Evolutionary conservation across 2,113 vertebrate genomes (phyloP).

Genomic region (Cardinalis cardinalis): DNA sequence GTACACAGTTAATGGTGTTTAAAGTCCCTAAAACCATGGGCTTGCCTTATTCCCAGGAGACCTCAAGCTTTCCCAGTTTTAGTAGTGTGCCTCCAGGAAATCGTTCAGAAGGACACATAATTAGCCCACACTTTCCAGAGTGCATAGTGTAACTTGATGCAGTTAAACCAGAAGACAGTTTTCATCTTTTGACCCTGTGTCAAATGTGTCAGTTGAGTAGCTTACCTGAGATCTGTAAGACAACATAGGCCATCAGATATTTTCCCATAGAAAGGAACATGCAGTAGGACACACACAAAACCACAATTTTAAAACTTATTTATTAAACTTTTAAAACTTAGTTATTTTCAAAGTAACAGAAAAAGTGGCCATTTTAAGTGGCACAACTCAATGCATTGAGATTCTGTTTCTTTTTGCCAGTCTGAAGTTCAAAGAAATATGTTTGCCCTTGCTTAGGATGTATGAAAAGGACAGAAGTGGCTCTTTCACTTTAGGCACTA

Average conservation of each 20-base stretch:
- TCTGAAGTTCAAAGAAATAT: background rate
- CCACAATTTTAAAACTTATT: background rate
- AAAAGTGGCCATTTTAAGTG: background rate
- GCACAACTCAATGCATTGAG: background rate
- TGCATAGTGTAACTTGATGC: conserved; percentile 37
- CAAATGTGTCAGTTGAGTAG: background rate
- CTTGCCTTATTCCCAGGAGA: conserved; percentile 2
- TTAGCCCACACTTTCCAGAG: conserved; percentile 31
- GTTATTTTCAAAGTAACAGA: background rate
- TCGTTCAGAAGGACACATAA: background rate
- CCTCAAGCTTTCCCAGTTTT: background rate
- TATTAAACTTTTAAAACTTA: background rate
- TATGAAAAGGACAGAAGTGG: background rate
- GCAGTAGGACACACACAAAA: background rate
- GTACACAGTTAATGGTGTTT: background rate
- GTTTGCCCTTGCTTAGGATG: background rate
- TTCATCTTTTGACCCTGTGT: conserved; percentile 44
- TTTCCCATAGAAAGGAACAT: background rate
- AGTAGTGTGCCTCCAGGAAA: conserved; percentile 4
- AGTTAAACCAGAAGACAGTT: conserved; percentile 37
- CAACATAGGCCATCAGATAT: background rate
- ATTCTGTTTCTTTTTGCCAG: background rate
- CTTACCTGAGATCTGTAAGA: conserved; percentile 20
- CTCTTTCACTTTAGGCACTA: background rate
- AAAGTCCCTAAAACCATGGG: background rate